Percentiles rank a stretch among this genome's conserved stretches.
Conservation (phyloP, 2,888 invertebrate species). For the Anoncus sp. region DNA sequence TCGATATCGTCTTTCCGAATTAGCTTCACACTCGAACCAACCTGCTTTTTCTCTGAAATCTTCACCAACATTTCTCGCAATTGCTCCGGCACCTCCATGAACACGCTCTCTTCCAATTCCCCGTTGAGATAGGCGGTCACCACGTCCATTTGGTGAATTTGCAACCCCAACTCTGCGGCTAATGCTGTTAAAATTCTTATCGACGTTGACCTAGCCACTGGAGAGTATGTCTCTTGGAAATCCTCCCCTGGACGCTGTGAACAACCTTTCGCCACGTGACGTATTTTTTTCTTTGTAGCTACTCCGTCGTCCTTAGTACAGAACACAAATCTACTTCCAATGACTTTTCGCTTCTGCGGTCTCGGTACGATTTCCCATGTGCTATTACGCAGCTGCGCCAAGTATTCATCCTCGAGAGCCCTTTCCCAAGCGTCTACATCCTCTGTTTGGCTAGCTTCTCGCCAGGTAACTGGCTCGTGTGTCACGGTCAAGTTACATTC, state of each 20-base stretch:
- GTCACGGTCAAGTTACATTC: constrained; percentile 28
- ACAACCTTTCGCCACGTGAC: constrained; percentile 11
- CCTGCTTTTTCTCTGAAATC: constrained; percentile 9
- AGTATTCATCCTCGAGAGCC: constrained; percentile 47
- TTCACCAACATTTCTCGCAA: constrained; percentile 22
- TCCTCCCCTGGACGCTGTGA: constrained; percentile 23
- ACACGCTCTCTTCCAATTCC: constrained; percentile 52
- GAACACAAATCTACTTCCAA: constrained; percentile 54
- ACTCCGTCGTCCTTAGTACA: constrained; percentile 30
- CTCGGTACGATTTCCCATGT: constrained; percentile 54
- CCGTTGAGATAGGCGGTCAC: constrained; percentile 57
- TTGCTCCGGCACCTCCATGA: constrained; percentile 60
- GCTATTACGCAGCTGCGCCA: constrained; percentile 48
- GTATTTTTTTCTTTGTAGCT: not conserved
- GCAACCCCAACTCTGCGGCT: constrained; percentile 21
- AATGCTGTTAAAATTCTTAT: constrained; percentile 43
- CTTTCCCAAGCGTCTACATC: constrained; percentile 37
- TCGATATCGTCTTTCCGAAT: constrained; percentile 4
- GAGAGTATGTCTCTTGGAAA: constrained; percentile 22
- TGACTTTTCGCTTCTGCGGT: constrained; percentile 48
- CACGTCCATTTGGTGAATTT: constrained; percentile 63
- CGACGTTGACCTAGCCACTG: constrained; percentile 46
- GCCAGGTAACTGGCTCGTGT: constrained; percentile 38
- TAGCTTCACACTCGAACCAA: constrained; percentile 8
- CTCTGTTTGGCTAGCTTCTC: constrained; percentile 28